Conservation (phyloP, 2,797 vertebrate genomes). For the Myotis pilosus region DNA sequence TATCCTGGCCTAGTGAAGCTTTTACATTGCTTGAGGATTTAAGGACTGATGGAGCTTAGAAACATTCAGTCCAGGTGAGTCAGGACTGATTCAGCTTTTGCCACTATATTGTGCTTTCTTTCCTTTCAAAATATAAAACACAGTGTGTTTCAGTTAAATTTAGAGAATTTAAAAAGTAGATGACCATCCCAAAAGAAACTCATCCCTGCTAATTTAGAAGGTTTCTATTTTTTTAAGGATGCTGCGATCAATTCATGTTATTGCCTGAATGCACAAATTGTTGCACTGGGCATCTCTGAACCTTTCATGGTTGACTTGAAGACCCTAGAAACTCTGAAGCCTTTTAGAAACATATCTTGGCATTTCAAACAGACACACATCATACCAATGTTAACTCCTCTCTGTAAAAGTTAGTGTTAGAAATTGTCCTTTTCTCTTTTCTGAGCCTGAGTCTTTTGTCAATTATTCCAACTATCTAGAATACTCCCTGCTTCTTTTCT, state of each 20-base stretch:
- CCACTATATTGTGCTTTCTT: not conserved
- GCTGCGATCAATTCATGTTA: not conserved
- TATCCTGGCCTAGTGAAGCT: not conserved
- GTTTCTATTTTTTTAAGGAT: not conserved
- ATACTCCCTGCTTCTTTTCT: not conserved
- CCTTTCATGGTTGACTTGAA: not conserved
- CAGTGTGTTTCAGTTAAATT: not conserved
- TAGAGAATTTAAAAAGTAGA: not conserved
- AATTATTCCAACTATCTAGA: not conserved
- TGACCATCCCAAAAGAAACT: not conserved
- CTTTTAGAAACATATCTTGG: not conserved
- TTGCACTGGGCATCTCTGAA: not conserved
- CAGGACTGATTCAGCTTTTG: not conserved
- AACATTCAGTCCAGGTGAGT: not conserved
- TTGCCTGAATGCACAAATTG: not conserved
- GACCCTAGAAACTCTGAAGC: not conserved
- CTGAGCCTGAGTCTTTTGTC: not conserved
- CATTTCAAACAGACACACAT: not conserved
- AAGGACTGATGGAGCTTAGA: not conserved
- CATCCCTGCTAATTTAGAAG: not conserved
- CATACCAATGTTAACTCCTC: not conserved
- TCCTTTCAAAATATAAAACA: slow-evolving; percentile 14
- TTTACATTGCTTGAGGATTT: not conserved
- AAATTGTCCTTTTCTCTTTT: not conserved
- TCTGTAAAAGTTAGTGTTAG: slow-evolving; percentile 5